Evolutionary conservation across 2,113 vertebrate species (phyloP).

Genomic region (Eublepharis macularius): DNA sequence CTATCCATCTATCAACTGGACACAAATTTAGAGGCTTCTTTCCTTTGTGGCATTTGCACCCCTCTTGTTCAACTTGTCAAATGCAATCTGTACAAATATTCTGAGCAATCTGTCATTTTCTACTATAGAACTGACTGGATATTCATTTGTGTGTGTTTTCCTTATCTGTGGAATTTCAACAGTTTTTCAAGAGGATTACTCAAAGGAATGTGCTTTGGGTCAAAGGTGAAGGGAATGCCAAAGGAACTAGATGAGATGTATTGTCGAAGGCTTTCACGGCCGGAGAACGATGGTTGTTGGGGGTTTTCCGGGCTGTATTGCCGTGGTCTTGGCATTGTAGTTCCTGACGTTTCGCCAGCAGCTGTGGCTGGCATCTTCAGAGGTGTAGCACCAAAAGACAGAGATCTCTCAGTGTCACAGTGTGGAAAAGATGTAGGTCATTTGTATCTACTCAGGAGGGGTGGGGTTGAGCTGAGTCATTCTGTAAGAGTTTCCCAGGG

Average conservation of each 20-base stretch:
- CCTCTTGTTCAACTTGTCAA: neutral
- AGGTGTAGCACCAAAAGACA: too few relatives aligned
- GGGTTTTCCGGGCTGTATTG: too few relatives aligned
- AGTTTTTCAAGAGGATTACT: slow-evolving; percentile 39
- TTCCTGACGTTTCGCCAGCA: too few relatives aligned
- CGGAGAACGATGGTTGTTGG: too few relatives aligned
- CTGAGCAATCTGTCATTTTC: rapidly evolving
- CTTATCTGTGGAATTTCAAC: neutral
- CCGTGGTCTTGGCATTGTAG: too few relatives aligned
- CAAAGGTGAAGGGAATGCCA: slow-evolving; percentile 22
- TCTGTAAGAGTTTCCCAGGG: too few relatives aligned
- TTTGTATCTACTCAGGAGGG: too few relatives aligned
- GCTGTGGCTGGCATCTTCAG: too few relatives aligned
- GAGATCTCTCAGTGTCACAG: too few relatives aligned
- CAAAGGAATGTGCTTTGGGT: slow-evolving; percentile 17
- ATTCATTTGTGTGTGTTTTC: neutral
- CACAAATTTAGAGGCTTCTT: neutral
- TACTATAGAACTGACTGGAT: neutral
- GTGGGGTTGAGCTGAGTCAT: too few relatives aligned
- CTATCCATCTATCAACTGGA: neutral
- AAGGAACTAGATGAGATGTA: slow-evolving; percentile 41
- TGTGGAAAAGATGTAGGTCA: too few relatives aligned
- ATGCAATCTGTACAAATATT: slow-evolving; percentile 17
- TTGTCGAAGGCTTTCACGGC: too few relatives aligned
- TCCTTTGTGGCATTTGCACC: slow-evolving; percentile 4